These are phyloP conservation scores for Lycaon pictus DNA, from an alignment of 2,113 vertebrate species.

Conservation along the genomic window DNA sequence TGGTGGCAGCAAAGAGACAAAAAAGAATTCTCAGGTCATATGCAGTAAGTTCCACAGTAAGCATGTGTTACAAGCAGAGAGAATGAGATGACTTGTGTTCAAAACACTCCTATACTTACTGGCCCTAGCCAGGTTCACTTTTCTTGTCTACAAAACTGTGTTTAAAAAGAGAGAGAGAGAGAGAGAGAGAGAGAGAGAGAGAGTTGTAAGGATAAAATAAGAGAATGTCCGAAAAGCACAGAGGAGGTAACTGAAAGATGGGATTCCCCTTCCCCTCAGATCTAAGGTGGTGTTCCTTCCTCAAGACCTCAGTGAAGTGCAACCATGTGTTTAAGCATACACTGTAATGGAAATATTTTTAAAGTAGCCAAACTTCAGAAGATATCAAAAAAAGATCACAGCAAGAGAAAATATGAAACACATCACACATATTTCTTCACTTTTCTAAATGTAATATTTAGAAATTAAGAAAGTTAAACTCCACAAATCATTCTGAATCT, in stretches of 20 bases:
- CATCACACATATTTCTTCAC: not conserved
- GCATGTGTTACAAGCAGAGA: not conserved
- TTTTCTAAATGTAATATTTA: not conserved
- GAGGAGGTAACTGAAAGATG: rapidly evolving
- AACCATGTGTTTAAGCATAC: too few relatives aligned
- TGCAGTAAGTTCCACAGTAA: not conserved
- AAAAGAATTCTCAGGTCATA: not conserved
- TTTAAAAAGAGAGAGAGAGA: not conserved
- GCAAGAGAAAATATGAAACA: not conserved
- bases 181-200: not conserved
- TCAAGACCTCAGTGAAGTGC: not conserved
- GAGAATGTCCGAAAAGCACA: not conserved
- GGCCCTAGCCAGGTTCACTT: not conserved
- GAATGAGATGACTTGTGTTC: not conserved
- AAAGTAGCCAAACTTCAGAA: not conserved
- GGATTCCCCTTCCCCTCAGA: not conserved
- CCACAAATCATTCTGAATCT: not conserved
- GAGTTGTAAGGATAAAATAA: not conserved
- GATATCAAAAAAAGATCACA: not conserved
- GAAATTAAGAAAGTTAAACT: not conserved
- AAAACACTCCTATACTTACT: not conserved
- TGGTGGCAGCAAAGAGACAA: not conserved
- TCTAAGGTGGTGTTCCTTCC: not conserved
- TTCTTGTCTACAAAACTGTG: not conserved
- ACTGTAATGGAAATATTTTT: not conserved